Base-by-base conservation (phyloP, 2,888 invertebrate genomes). In the Dolichomitus sp. region DNA sequence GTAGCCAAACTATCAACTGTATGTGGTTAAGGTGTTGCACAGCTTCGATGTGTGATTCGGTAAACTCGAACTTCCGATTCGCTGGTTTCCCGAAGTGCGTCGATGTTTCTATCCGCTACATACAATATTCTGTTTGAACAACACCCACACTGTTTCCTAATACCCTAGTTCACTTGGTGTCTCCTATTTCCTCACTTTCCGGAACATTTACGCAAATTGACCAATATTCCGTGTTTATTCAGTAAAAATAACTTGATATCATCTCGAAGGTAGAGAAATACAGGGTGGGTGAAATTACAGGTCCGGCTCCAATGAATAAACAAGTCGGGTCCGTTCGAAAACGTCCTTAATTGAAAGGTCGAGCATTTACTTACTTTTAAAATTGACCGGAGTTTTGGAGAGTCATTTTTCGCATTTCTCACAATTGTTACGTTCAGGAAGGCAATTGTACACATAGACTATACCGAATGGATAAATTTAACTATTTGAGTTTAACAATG, bases 31-130 rank as follows among this genome's bases (percentile, higher is more conserved):
- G 2, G 27, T 14, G 54, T 17, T 63, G 17, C 33, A 61, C 30
- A n/a, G 12, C 14, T 57, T 11, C 42, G 40, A 19, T 72, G n/a
- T 30, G 57, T 45, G 70, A 57, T 30, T 57, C 45, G 33, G 48
- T 57, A 57, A 79, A 66, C 72, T 57, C 50, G 33, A 27, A 50
- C 37, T 78, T 54, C 66, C 45, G 59, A 14, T 66, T 73, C 79
- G 40, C 45, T 30, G 48, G 40, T 57, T 48, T 48, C 12, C 50
- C 40, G n/a, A 5, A 61, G 19, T 33, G 17, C 9, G 37, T 45
- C 17, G 59, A 72, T 37, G 42, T 37, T 66, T 79, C 45, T 27
- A 17, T 37, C 30, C 27, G 19, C 17, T 12, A 40, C 17, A 45
- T 37, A 30, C 30, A 40, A 54, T 63, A 27, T 52, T 23, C 72